Evolutionary conservation across 2,113 vertebrate species (phyloP).

Genomic region (Python bivittatus): DNA sequence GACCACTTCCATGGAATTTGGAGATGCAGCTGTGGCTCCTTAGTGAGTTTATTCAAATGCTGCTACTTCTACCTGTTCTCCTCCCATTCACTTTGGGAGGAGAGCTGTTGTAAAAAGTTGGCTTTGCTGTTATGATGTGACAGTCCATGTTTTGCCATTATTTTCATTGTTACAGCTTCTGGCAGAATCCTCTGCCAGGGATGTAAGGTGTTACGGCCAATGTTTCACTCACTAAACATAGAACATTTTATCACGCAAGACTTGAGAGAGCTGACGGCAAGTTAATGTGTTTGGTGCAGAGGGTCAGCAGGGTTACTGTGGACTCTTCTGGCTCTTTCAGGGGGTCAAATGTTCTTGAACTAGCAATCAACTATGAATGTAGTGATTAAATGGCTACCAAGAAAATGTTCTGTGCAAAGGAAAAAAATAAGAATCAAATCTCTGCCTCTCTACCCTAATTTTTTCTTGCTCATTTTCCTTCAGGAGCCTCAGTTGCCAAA

Average conservation of each 20-base stretch:
- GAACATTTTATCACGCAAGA: neutral
- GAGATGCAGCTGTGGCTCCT: no score
- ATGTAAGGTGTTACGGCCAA: neutral
- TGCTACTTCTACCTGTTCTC: no score
- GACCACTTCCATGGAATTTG: no score
- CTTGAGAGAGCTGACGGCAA: neutral
- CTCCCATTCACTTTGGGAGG: no score
- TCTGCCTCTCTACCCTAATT: slow-evolving; percentile 23
- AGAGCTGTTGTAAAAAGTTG: no score
- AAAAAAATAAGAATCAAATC: neutral
- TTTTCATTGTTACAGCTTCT: no score
- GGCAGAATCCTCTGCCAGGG: no score
- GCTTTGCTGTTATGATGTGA: no score
- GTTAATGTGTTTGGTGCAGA: neutral
- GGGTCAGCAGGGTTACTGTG: neutral
- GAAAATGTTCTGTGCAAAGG: neutral
- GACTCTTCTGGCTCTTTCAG: neutral
- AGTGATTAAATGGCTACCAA: neutral
- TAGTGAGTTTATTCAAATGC: no score
- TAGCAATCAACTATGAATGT: neutral
- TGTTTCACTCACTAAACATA: neutral
- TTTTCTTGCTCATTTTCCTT: slow-evolving; percentile 58
- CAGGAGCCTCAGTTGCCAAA: slow-evolving; percentile 97
- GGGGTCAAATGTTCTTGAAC: no score
- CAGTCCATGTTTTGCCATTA: no score